Base-by-base conservation (phyloP, 2,888 invertebrate species). In the Beris morrisii region DNA sequence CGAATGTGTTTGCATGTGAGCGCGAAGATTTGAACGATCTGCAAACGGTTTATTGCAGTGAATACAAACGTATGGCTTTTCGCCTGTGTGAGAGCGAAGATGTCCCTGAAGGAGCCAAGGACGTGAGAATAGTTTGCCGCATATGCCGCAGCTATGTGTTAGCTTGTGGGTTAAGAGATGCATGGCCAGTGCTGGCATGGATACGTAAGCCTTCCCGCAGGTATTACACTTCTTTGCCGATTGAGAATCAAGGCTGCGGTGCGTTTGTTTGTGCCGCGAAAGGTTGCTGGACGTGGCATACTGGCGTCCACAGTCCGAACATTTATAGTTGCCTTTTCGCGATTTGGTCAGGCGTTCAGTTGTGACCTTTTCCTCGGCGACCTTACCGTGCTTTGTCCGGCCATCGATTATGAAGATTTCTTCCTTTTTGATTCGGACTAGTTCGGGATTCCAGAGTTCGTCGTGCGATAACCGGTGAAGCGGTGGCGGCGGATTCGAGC, bases 121-220 rank as follows among this genome's bases (percentile, higher is more conserved):
- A 46, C 97, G 85, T 22, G 94, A 94, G 84, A 98, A 97, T 75
- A 92, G 87, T 81, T 97, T 97, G 67, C 93, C 93, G 81, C 97
- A 97, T 55, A 95, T 89, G 67, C 89, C 89, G 80, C 97, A 97
- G 75, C 90, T 90, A 84, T 97, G 96, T 38, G 89, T 88, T 74
- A 96, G 86, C 78, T 94, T 94, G 83, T 97, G 97, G 54, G 95
- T 97, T 61, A 92, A 85, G 69, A 94, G 87, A 80, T 93, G 95
- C 91, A 94, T 96, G 64, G 97, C 94, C 66, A 97, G 84, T 6
- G 97, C 97, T 0, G 97, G 97, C 97, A 97, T 97, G 72, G 93
- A 94, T 64, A 97, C 97, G 83, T 97, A 97, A 5, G 94, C 94
- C 82, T 97, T 96, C 73, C 94, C 93, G 82, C 97, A 97, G 71